Evolutionary conservation across 2,113 vertebrate genomes (phyloP).

Genomic region (Vulpes vulpes): DNA sequence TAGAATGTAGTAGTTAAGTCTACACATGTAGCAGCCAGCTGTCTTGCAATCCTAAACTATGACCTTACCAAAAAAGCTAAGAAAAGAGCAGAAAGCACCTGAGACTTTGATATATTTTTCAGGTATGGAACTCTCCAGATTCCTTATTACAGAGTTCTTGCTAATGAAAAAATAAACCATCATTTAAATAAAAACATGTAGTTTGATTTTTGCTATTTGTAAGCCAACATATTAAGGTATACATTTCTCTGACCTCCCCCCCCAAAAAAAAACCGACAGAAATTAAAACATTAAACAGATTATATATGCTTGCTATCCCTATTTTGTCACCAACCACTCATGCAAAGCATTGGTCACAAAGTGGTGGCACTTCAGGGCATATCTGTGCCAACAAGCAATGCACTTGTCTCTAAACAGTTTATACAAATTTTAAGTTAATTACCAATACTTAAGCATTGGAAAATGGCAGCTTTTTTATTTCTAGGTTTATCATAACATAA

Average conservation of each 20-base stretch:
- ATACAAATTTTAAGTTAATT: neutral
- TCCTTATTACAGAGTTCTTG: neutral
- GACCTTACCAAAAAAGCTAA: neutral
- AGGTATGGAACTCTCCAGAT: neutral
- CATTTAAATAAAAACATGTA: neutral
- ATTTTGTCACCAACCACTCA: neutral
- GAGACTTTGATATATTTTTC: neutral
- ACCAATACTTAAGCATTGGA: neutral
- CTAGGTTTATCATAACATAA: neutral
- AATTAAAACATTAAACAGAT: neutral
- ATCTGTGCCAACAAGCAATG: neutral
- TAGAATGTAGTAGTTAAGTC: neutral
- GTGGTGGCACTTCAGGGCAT: neutral
- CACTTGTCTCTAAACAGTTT: neutral
- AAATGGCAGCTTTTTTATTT: neutral
- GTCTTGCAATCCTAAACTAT: neutral
- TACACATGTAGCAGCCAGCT: neutral
- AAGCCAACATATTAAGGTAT: neutral
- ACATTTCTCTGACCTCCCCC: neutral
- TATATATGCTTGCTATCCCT: neutral
- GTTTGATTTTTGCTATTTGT: neutral
- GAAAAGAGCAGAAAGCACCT: neutral
- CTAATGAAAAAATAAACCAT: conserved; percentile 12
- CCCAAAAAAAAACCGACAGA: neutral
- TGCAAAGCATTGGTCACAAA: neutral